Conservation (phyloP, 2,797 vertebrate species). For the Melanotaenia nigrans region DNA sequence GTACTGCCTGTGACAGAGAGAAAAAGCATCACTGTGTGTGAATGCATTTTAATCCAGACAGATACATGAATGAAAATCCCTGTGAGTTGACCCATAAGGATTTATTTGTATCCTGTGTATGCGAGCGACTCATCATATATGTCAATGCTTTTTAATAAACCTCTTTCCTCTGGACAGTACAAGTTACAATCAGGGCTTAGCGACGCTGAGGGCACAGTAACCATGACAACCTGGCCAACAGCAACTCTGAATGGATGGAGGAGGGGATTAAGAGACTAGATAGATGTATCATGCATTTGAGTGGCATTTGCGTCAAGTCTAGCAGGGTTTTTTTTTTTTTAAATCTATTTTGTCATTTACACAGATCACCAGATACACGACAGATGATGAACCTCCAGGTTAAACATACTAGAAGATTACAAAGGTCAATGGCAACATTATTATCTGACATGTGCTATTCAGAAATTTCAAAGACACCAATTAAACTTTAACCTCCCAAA, state of each 20-base stretch:
- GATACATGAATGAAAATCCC: slow-evolving; percentile 52
- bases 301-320: slow-evolving; percentile 38
- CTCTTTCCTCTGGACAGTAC: slow-evolving; percentile 33
- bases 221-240: slow-evolving; percentile 74
- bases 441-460: neutral
- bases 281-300: slow-evolving; percentile 42
- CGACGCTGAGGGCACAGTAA: slow-evolving; percentile 64
- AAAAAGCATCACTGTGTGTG: neutral
- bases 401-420: neutral
- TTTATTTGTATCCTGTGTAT: slow-evolving; percentile 1
- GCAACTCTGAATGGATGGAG: slow-evolving; percentile 66
- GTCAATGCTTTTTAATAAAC: slow-evolving; percentile 27
- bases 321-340: slow-evolving; percentile 3
- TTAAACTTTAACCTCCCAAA: neutral
- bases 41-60: slow-evolving; percentile 6
- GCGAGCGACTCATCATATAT: neutral
- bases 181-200: slow-evolving; percentile 56
- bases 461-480: neutral
- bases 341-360: slow-evolving; percentile 18
- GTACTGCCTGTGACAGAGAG: slow-evolving; percentile 7
- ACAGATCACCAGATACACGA: neutral
- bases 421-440: neutral
- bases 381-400: neutral
- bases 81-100: slow-evolving; percentile 11
- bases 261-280: slow-evolving; percentile 51